Percentiles rank a stretch among this genome's conserved stretches.
These are phyloP conservation scores for Galeopsomyia nigrocyanea DNA, from an alignment of 2,888 invertebrate genomes.

Conservation along the genomic window DNA sequence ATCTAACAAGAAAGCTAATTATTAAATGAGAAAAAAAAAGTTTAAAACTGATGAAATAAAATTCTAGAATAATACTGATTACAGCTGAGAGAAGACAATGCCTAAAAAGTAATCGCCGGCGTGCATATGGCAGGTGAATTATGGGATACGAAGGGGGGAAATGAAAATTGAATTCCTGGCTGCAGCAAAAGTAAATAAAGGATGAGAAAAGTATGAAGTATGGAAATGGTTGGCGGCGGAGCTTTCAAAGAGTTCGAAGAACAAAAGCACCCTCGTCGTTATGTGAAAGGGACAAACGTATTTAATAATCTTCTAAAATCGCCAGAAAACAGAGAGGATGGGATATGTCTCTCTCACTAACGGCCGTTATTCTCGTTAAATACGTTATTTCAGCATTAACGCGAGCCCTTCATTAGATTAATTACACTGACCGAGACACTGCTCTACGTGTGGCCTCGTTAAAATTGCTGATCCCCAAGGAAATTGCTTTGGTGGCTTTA, in stretches of 20 bases:
- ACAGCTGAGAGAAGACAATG: too few species aligned
- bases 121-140: constrained; percentile 5
- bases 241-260: constrained; percentile 24
- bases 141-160: not conserved
- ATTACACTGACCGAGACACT: constrained; percentile 54
- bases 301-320: constrained; percentile 6
- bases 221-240: constrained; percentile 8
- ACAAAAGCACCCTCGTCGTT: constrained; percentile 22
- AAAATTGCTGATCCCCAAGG: constrained; percentile 20
- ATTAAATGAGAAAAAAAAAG: too few species aligned
- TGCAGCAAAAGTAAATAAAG: constrained; percentile 27
- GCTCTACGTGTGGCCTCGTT: constrained; percentile 37
- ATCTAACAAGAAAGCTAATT: too few species aligned
- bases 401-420: constrained; percentile 56
- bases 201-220: constrained; percentile 19
- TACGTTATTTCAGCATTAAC: constrained; percentile 57
- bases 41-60: too few species aligned
- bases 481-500: constrained; percentile 12
- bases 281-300: constrained; percentile 17
- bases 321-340: constrained; percentile 23
- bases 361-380: constrained; percentile 54
- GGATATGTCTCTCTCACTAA: constrained; percentile 8
- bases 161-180: constrained; percentile 31
- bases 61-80: too few species aligned
- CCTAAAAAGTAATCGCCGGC: too few species aligned